Evolutionary conservation across 2,888 invertebrate genomes (phyloP), one percentile per base, ranked within the genome.

Genomic region (Leptogaster cylindrica): DNA sequence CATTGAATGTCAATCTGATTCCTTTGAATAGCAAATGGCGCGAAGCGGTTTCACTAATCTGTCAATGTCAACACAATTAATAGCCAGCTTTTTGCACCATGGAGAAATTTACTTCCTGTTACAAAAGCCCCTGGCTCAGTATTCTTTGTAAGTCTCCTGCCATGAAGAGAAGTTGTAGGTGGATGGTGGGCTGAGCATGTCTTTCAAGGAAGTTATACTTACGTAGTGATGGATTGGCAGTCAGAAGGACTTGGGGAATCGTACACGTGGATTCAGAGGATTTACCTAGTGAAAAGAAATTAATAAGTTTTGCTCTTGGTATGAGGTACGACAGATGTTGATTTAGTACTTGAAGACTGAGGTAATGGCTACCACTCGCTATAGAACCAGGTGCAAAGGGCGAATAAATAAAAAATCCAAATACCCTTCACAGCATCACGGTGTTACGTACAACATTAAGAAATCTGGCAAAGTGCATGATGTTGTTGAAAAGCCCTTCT

Each of bases 11-110:
- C 61, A 44, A 44, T 44, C 61, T 61, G 44, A 61, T 61, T 61
- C 5, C 44, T 44, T 61, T 61, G 27, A 61, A 28, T 27, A 44
- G 61, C 44, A 61, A 61, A 61, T 61, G 61, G 61, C 61, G 61
- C 61, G 61, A 61, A 61, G 61, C 61, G 61, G 61, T 61, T 61
- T 61, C 61, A 61, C 61, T 61, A 65, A 65, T 65, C 65, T 65
- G 50, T 65, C 65, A 65, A 65, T 65, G 65, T 65, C 65, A 65
- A 50, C 65, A 65, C 50, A 65, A 50, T 65, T 65, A 65, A 65
- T 65, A 36, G 50, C 36, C 36, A 36, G 39, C 61, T 61, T 61
- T 44, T 41, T 61, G n/a, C n/a, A 12, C 41, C 12, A 18, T 20
- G 16, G 61, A 28, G 27, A 61, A 44, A 41, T 44, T 61, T 44